phyloP scores from a whole-genome alignment of 2,113 vertebrate species.

The Larimichthys polyactis region DNA sequence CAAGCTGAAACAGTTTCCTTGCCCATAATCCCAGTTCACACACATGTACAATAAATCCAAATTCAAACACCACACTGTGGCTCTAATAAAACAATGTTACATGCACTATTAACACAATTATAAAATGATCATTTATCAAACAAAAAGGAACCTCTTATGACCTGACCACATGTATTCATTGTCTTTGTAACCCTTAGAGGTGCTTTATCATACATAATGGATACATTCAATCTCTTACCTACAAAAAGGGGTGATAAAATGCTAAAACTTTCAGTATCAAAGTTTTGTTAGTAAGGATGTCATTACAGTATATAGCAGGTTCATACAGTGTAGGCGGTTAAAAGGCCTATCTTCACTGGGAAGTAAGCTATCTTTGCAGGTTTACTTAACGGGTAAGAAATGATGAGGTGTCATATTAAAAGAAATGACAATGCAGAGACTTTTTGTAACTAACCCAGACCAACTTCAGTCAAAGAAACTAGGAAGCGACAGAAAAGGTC shows the following conservation, averaged over 20 bases:
- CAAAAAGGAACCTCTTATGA: conserved; percentile 14
- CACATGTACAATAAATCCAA: background rate
- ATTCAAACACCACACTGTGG: conserved; percentile 7
- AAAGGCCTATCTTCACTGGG: background rate
- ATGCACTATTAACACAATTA: conserved; percentile 42
- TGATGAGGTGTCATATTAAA: conserved; percentile 27
- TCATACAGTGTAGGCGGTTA: background rate
- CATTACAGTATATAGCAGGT: conserved; percentile 17
- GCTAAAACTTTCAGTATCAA: conserved; percentile 36
- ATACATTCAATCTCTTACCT: conserved; percentile 64
- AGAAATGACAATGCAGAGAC: background rate
- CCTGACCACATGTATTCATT: conserved; percentile 31
- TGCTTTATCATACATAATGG: conserved; percentile 39
- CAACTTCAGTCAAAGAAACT: background rate
- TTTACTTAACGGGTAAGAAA: conserved; percentile 4
- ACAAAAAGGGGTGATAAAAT: conserved; percentile 19
- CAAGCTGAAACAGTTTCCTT: background rate
- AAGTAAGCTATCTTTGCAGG: background rate
- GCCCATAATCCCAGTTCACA: conserved; percentile 7
- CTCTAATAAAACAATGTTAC: conserved; percentile 35
- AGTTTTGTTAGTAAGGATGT: conserved; percentile 44
- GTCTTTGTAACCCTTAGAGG: conserved; percentile 24
- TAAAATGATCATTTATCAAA: conserved; percentile 21
- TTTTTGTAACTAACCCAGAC: background rate
- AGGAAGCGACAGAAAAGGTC: background rate